Evolutionary conservation across 2,888 invertebrate species (phyloP), one percentile per base, ranked within the genome.

Genomic region (Galerucella nymphaeae): DNA sequence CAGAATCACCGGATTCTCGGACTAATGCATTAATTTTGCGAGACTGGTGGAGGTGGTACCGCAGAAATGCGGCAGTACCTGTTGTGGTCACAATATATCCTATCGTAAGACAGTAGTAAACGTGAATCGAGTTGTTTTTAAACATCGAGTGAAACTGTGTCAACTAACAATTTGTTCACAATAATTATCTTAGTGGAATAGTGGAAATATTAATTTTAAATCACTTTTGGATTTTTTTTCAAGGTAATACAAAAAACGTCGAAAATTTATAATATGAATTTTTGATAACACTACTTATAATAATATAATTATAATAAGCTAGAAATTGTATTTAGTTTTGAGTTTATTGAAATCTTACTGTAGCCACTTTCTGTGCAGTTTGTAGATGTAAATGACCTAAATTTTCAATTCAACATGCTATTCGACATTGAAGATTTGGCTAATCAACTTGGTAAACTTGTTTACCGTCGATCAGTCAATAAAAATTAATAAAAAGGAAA

Each of bases 1-100:
- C 13, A 50, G 1, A n/a, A 45, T 50, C 16, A 50, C n/a, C 50
- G 8, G 18, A 53, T 53, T 18, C 18, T 53, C 16, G 11, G 45
- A 13, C 14, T 45, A 45, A 3, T 16, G 18, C 18, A 53, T 38
- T 30, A 30, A 59, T 59, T 59, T 59, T n/a, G 38, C 59, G 45
- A 41, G 58, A 23, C 66, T 41, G 59, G 50, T 68, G 50, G 59
- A 59, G 67, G 67, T 68, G 61, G 67, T 68, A 68, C 42, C 61
- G 2, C 16, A 62, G 42, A 42, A 62, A 42, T 45, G 58, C 67
- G 58, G 58, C 45, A 45, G 67, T 68, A 61, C 50, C 61, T 58
- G 67, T 61, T 30, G 48, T 61, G 59, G 61, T 62, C 16, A 16
- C 16, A 18, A 16, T 18, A 59, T 9, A 14, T 16, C 14, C n/a